Conservation (phyloP, 2,888 invertebrate species). For the Hipparchia semele region DNA sequence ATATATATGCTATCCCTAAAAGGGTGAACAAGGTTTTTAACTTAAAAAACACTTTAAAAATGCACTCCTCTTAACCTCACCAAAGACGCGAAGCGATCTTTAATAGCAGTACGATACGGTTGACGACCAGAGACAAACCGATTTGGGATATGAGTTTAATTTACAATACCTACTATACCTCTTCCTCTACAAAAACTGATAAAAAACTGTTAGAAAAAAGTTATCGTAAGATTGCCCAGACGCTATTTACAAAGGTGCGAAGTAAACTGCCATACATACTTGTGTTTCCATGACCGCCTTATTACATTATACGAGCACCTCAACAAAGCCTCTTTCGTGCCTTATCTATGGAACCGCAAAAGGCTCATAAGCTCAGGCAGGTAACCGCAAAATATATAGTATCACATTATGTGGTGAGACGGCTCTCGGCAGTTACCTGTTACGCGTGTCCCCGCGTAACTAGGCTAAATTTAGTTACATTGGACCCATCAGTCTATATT, state of each 20-base stretch:
- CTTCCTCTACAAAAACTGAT: too few species aligned
- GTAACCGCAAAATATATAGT: slow-evolving; percentile 78
- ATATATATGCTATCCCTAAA: too few species aligned
- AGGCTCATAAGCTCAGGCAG: slow-evolving; percentile 77
- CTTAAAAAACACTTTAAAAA: too few species aligned
- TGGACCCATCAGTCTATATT: background rate
- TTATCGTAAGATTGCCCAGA: slow-evolving; percentile 46
- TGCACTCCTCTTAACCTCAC: too few species aligned
- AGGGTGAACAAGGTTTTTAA: too few species aligned
- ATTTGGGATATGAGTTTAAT: too few species aligned
- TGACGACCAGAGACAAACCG: too few species aligned
- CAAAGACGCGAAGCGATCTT: too few species aligned
- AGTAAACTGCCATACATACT: slow-evolving; percentile 56
- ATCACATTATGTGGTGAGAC: slow-evolving; percentile 74
- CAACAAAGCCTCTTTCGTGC: slow-evolving; percentile 74
- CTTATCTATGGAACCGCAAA: slow-evolving; percentile 76
- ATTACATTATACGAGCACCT: slow-evolving; percentile 72
- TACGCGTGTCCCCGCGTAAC: slow-evolving; percentile 67
- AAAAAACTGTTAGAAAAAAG: slow-evolving; percentile 21
- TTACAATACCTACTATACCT: too few species aligned
- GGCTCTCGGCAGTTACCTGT: slow-evolving; percentile 57
- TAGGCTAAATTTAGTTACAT: slow-evolving; percentile 50
- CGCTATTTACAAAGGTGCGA: slow-evolving; percentile 53
- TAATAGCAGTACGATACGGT: too few species aligned
- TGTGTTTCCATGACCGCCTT: slow-evolving; percentile 66